Evolutionary conservation across 2,888 invertebrate genomes (phyloP), one percentile per base, ranked within the genome.

Genomic region (Chromoteleia sp.): DNA sequence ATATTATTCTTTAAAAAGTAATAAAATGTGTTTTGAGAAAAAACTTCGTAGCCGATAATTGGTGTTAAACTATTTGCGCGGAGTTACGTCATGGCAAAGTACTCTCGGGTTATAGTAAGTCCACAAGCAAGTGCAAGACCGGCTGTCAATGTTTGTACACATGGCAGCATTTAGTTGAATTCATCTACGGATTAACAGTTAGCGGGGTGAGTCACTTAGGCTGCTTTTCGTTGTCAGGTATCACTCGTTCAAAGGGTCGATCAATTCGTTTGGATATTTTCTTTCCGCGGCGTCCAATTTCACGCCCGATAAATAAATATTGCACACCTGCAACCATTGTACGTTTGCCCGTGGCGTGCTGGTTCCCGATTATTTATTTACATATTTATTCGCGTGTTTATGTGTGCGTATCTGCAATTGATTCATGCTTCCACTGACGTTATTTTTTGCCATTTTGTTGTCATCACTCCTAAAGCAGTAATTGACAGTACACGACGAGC

Each of bases 121-220:
- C 58, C 25, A 21, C 56, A 84, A 87, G 87, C 88, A 87, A 88
- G 88, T 88, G 88, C 84, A 81, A 83, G 85, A 89, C 90, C 89
- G 89, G 89, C 90, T 90, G 90, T 89, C 89, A 88, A 84, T 90
- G 90, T 91, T 91, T 91, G 90, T 90, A 90, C 91, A 91, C 90
- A 91, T 91, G 90, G 89, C 89, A 85, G 71, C 86, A 83, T 89
- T 88, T 89, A 87, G 87, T 84, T 83, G 85, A 86, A 85, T 86
- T 84, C 86, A 85, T 84, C 84, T 82, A 83, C 84, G 84, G 86
- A 88, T 88, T 89, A 88, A 80, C 82, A 81, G 78, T 65, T 48
- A 52, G 45, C 29, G 54, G 83, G 68, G 77, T 83, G 83, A 84
- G 50, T 84, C 84, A 83, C 80, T 83, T 82, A 71, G 80, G 56